These are phyloP conservation scores for Aptenodytes forsteri DNA, from an alignment of 2,113 vertebrate genomes.

Conservation along the genomic window DNA sequence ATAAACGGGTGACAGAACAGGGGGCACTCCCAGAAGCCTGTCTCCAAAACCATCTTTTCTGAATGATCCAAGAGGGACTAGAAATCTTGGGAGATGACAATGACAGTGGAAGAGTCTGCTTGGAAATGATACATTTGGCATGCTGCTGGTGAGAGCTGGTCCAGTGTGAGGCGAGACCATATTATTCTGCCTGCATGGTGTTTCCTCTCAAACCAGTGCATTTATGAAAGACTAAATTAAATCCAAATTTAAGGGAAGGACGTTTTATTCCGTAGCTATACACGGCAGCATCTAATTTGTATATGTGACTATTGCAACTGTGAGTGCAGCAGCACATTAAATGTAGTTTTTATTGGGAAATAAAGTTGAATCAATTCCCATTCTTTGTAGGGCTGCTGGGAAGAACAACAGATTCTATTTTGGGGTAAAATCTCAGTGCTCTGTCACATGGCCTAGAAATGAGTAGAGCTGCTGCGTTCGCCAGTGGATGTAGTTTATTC, in stretches of 20 bases:
- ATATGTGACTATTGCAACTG: neutral
- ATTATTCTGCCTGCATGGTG: neutral
- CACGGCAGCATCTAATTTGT: neutral
- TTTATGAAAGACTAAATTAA: neutral
- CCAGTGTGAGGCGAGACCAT: neutral
- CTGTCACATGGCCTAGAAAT: neutral
- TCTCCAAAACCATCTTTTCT: neutral
- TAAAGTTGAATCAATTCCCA: neutral
- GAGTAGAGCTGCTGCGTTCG: neutral
- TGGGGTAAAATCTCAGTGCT: neutral
- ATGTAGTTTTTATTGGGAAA: neutral
- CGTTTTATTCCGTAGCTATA: neutral
- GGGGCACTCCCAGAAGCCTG: neutral
- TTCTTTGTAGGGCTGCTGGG: neutral
- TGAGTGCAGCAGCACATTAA: neutral
- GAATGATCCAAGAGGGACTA: neutral
- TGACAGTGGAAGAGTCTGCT: neutral
- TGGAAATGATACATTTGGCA: neutral
- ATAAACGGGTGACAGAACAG: neutral
- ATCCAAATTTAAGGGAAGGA: neutral
- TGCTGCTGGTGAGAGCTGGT: neutral
- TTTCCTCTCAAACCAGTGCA: neutral
- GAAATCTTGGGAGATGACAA: neutral
- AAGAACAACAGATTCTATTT: neutral
- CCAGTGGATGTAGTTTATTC: neutral